Evolutionary conservation across 2,797 vertebrate species (phyloP), one percentile per base, ranked within the genome.

Genomic region (Sebastes flavidus): DNA sequence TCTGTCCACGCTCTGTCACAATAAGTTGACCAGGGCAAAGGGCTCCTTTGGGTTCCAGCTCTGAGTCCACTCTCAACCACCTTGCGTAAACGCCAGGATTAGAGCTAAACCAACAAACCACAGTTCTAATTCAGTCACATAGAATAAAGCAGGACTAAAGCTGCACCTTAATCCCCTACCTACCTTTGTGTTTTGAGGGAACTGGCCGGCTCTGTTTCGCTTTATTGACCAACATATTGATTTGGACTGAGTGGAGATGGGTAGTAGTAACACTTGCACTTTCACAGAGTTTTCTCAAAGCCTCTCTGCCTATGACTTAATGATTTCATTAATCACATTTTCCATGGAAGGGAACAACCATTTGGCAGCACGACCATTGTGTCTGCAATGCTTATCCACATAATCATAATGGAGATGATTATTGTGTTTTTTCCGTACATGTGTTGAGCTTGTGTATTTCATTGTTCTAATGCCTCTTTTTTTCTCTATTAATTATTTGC

Each of bases 11-110:
- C 14, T 59, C 27, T 55, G 71, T 82, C 56, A 16, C 34, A 25
- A 34, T 42, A 25, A 63, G 20, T 30, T 87, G 86, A 92, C 82
- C 84, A 75, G 90, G 81, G 65, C 80, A 90, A 92, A 90, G 85
- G 79, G 70, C 75, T 80, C 27, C 46, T 72, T 36, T 72, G 32
- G 68, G 68, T 61, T 76, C 60, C 79, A 78, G 87, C 73, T 86
- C 87, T 87, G 88, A 90, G 88, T 92, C 89, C 85, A 81, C 73
- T 81, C 87, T 84, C 59, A 73, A 80, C 66, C 75, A 65, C 34
- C 77, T 91, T 91, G 81, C 46, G 20, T 91, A 92, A 92, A 91
- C 42, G 46, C 62, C 65, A 82, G 89, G 89, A 90, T 92, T 93
- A 90, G 73, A 82, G 73, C 66, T 87, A 70, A 91, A 88, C 34